Base-by-base conservation (phyloP, 2,113 vertebrate species). In the Labeo catla region DNA sequence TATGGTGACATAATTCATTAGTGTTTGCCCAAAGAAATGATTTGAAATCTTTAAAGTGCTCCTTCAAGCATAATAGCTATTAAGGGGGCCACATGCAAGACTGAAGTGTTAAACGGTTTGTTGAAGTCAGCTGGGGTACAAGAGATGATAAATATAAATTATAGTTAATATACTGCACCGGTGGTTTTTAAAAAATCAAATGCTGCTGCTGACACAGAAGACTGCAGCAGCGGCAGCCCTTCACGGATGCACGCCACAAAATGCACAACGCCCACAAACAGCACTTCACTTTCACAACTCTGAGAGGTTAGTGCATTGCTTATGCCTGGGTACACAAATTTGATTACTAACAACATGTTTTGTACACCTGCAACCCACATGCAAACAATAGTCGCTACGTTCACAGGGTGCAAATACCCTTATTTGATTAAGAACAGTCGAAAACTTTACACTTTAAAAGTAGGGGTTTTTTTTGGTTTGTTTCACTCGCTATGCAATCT, bases 131-230 rank as follows among this genome's bases (percentile, higher is more conserved):
- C 57, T 96, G 79, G 63, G 96, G 96, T 97, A 96, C 95, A 95
- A 95, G 97, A 94, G 95, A 97, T 95, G 96, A 97, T 98, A 97
- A 98, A 98, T 97, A 97, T 97, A 97, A 98, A 97, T 98, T 97
- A 97, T 96, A 96, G 96, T 96, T 98, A 98, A 98, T 97, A 98
- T 97, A 96, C 96, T 97, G 97, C 97, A 96, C 96, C 97, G 96
- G 95, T 98, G 96, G 96, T 97, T 97, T 90, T 96, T 95, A 93
- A 93, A 96, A 96, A 96, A 88, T 81, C 95, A 96, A 97, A 98
- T 96, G 96, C 96, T 95, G 97, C 97, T 97, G 96, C 98, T 96
- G 97, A 66, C 95, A 96, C 97, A 96, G 96, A 97, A 97, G 96
- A 39, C 47, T 54, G 49, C 80, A 80, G 36, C 36, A 6, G 21